Conservation (phyloP, 1,140 invertebrate species). For the Eumaeus atala region DNA sequence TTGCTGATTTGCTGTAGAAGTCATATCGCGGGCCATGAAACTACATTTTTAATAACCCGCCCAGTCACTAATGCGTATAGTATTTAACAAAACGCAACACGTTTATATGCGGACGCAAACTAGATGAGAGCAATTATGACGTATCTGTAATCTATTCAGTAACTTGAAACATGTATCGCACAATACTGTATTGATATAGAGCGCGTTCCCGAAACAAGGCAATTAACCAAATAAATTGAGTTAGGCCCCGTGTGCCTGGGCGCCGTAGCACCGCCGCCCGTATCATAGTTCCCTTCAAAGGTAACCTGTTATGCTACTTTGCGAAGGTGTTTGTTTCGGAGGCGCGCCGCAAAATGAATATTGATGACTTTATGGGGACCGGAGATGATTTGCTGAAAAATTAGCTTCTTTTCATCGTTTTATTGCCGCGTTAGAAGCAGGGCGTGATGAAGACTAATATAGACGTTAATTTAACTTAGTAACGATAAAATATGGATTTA, state of each 20-base stretch:
- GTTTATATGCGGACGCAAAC: not conserved
- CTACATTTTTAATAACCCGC: too few species aligned
- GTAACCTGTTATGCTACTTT: conserved; percentile 50
- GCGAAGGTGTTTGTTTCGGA: conserved; percentile 66
- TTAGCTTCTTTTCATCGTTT: conserved; percentile 69
- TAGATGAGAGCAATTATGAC: conserved; percentile 25
- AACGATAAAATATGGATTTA: conserved; percentile 55
- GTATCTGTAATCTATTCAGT: conserved; percentile 38
- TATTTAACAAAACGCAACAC: too few species aligned
- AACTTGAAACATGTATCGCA: conserved; percentile 16
- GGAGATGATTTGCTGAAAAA: conserved; percentile 72
- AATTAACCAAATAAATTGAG: conserved; percentile 70
- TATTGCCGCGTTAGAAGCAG: conserved; percentile 50
- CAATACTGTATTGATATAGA: conserved; percentile 45
- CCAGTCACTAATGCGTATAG: too few species aligned
- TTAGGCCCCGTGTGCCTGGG: conserved; percentile 40
- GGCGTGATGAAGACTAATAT: conserved; percentile 66
- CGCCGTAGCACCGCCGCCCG: conserved; percentile 34
- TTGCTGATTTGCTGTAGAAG: too few species aligned
- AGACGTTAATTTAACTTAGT: conserved; percentile 65
- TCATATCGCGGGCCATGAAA: too few species aligned
- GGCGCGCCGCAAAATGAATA: conserved; percentile 70
- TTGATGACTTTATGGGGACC: conserved; percentile 69
- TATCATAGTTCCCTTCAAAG: conserved; percentile 62
- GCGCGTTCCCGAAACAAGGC: conserved; percentile 56